These are phyloP conservation scores for Chloropsis hardwickii DNA, from an alignment of 2,113 vertebrate genomes.

Conservation along the genomic window DNA sequence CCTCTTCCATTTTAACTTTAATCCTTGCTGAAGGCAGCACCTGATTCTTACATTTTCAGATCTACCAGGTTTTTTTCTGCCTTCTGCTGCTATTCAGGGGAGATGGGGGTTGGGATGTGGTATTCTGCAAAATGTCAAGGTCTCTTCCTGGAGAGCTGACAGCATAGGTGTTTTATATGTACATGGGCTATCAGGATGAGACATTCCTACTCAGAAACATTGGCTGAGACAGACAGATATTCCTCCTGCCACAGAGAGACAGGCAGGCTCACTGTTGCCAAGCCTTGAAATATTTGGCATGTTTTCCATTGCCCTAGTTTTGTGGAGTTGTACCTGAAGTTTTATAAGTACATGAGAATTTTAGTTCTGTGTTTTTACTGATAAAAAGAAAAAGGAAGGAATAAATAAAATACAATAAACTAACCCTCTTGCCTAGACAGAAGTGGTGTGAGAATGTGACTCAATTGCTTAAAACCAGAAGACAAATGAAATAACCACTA, in stretches of 20 bases:
- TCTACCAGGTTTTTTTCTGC: not conserved
- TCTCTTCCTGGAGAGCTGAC: slow-evolving; percentile 39
- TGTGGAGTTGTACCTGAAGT: slow-evolving; percentile 53
- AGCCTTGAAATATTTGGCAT: slow-evolving; percentile 46
- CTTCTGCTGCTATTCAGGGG: not conserved
- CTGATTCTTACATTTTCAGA: not conserved
- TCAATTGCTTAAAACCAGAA: not conserved
- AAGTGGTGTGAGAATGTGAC: not conserved
- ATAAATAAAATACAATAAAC: not conserved
- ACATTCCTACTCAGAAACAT: slow-evolving; percentile 30
- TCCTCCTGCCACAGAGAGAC: slow-evolving; percentile 22
- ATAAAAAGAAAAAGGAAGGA: not conserved
- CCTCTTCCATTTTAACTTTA: not conserved
- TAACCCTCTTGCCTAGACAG: not conserved
- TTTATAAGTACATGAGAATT: not conserved
- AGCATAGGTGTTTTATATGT: slow-evolving; percentile 33
- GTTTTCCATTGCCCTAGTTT: slow-evolving; percentile 54
- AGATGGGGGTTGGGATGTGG: not conserved
- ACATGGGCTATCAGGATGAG: slow-evolving; percentile 27
- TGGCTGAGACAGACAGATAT: slow-evolving; percentile 30
- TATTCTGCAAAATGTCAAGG: slow-evolving; percentile 39
- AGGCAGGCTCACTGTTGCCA: slow-evolving; percentile 41
- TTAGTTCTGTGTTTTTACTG: not conserved
- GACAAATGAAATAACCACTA: not conserved
- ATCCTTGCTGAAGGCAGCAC: not conserved